A percentile compares a stretch with the other conserved stretches of the same genome.
These are phyloP conservation scores for Petrocephalus microphthalmus DNA, from an alignment of 2,113 vertebrate species.

Conservation along the genomic window DNA sequence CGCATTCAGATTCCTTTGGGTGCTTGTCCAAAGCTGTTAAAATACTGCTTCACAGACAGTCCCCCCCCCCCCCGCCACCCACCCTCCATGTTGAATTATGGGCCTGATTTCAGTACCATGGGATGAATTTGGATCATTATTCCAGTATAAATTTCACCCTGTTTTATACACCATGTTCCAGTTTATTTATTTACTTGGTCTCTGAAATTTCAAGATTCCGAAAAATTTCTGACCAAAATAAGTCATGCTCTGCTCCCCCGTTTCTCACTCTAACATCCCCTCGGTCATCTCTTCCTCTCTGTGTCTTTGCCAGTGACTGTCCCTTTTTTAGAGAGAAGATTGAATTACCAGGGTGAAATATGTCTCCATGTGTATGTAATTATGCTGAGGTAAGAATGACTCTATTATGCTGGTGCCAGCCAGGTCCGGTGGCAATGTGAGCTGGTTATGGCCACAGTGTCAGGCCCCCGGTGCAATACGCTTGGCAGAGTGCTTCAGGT, in stretches of 20 bases:
- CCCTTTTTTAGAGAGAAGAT: conserved; percentile 29
- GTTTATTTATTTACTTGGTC: not conserved
- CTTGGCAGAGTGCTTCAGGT: not conserved
- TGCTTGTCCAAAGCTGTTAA: not conserved
- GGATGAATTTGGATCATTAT: not conserved
- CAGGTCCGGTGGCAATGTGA: conserved; percentile 22
- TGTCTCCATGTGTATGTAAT: conserved; percentile 39
- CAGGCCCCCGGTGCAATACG: not conserved
- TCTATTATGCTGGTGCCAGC: conserved; percentile 36
- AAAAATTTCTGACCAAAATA: not conserved
- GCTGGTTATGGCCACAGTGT: not conserved
- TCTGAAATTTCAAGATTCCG: not conserved
- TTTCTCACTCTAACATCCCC: conserved; percentile 24
- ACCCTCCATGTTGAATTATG: not conserved
- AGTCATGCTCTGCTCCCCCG: not conserved
- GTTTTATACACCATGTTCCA: not conserved
- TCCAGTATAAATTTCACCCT: not conserved
- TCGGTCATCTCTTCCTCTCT: conserved; percentile 31
- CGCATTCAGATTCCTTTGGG: not conserved
- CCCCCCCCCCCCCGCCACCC: not conserved
- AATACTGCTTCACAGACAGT: not conserved
- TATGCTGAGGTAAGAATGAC: conserved; percentile 32
- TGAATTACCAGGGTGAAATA: conserved; percentile 37
- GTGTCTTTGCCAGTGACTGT: conserved; percentile 18
- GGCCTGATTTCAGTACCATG: not conserved